A percentile compares a stretch with the other conserved stretches of the same genome.
These are phyloP conservation scores for Microvelia longipes DNA, from an alignment of 1,140 invertebrate species.

Conservation along the genomic window DNA sequence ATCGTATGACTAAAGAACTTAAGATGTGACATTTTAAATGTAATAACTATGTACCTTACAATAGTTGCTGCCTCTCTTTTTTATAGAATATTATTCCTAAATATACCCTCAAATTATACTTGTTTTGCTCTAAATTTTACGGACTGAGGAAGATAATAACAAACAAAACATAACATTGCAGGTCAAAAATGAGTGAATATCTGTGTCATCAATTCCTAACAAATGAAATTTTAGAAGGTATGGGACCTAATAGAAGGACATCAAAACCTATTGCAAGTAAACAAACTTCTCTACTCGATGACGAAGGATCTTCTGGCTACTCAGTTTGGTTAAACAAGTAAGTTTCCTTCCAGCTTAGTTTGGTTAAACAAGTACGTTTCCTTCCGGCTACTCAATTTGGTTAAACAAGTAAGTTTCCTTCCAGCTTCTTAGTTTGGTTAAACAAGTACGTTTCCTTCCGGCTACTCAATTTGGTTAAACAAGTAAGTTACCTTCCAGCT, in stretches of 20 bases:
- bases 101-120: not conserved
- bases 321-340: not conserved
- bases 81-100: not conserved
- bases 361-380: no score
- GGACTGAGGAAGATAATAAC: no score
- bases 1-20: not conserved
- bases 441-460: no score
- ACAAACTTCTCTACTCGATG: not conserved
- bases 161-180: not conserved
- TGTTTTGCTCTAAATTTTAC: not conserved
- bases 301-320: not conserved
- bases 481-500: not conserved
- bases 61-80: not conserved
- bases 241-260: not conserved
- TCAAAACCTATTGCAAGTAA: not conserved
- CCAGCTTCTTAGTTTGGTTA: no score
- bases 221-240: not conserved
- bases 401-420: no score
- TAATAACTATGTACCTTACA: not conserved
- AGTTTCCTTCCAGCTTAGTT: no score
- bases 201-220: not conserved
- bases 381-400: no score
- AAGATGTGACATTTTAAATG: not conserved
- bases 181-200: not conserved
- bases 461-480: no score